phyloP scores from a whole-genome alignment of 2,113 vertebrate species.

The Quiscalus mexicanus region DNA sequence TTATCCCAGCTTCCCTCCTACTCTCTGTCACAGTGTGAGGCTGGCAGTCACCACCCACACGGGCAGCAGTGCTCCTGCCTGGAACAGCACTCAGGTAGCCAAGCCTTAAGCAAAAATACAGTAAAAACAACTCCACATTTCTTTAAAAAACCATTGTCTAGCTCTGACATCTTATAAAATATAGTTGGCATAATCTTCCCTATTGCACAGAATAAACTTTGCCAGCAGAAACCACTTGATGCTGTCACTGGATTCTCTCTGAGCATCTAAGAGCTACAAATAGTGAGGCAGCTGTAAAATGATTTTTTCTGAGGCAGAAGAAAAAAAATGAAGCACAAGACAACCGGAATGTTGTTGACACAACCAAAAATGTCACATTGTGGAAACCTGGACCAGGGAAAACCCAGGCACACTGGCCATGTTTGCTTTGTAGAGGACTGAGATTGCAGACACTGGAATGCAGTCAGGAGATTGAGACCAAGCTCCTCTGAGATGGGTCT shows the following conservation, averaged over 20 bases:
- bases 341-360: not conserved
- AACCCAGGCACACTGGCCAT: rapidly evolving
- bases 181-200: not conserved
- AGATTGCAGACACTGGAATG: not conserved
- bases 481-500: not conserved
- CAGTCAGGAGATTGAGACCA: not conserved
- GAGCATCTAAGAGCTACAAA: not conserved
- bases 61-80: not conserved
- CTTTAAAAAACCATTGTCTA: not conserved
- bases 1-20: not conserved
- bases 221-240: not conserved
- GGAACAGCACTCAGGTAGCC: not conserved
- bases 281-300: not conserved
- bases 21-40: not conserved
- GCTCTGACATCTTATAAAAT: not conserved
- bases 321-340: not conserved
- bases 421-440: not conserved
- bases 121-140: not conserved
- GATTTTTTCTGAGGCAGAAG: not conserved
- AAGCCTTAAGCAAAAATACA: not conserved
- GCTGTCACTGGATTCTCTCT: not conserved
- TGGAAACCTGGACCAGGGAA: not conserved
- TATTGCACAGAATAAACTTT: not conserved
- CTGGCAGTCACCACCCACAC: not conserved
- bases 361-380: not conserved